These are phyloP conservation scores for Hypotaenidia okinawae DNA, from an alignment of 2,797 vertebrate species.

Conservation along the genomic window DNA sequence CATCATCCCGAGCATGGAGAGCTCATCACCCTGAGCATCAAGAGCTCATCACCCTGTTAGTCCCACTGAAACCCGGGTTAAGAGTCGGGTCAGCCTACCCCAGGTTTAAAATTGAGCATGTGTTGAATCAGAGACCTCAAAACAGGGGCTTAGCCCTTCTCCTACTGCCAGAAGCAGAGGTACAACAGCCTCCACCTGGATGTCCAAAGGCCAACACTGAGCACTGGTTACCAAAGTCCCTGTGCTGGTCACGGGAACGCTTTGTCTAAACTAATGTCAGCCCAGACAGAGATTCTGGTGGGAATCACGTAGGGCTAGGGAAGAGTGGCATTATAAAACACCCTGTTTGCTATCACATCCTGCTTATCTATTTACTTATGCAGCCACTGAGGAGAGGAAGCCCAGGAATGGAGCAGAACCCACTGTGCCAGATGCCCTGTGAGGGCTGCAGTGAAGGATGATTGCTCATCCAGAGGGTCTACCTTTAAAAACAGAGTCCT, in stretches of 20 bases:
- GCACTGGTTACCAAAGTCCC: background rate
- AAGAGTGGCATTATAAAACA: background rate
- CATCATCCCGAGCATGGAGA: background rate
- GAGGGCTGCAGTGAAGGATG: background rate
- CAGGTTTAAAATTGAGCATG: background rate
- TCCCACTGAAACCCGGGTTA: background rate
- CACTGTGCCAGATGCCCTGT: background rate
- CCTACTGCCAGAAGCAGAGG: background rate
- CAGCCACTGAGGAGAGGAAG: background rate
- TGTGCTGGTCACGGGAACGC: rapidly evolving
- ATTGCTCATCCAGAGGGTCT: background rate
- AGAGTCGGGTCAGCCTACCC: no score
- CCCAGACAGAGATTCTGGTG: background rate
- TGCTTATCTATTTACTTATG: background rate
- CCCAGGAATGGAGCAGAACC: background rate
- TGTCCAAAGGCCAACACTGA: background rate
- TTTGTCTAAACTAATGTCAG: background rate
- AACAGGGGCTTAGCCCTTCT: background rate
- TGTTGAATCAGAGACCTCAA: background rate
- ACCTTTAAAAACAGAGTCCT: background rate
- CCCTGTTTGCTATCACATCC: background rate
- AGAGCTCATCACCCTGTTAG: background rate
- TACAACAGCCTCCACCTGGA: background rate
- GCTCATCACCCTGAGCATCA: background rate
- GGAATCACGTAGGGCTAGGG: background rate